Evolutionary conservation across 2,797 vertebrate species (phyloP).

Genomic region (Philypnodon macrostomus): DNA sequence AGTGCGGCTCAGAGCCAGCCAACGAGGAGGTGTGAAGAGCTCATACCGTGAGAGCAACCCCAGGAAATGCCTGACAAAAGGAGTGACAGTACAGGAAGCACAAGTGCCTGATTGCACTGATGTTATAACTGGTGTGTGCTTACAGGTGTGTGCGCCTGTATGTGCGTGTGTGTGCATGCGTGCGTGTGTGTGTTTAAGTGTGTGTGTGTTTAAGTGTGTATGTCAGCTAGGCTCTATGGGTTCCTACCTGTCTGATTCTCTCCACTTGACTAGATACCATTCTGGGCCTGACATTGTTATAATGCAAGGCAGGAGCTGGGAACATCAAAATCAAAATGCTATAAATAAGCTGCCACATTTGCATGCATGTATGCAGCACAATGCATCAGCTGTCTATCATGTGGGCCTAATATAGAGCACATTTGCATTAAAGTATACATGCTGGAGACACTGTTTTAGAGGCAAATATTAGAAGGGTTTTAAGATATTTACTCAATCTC

Average conservation of each 20-base stretch:
- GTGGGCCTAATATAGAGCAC: slow-evolving; percentile 18
- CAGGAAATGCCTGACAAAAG: slow-evolving; percentile 59
- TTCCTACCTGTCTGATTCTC: slow-evolving; percentile 50
- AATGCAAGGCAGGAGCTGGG: slow-evolving; percentile 28
- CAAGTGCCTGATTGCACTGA: slow-evolving; percentile 19
- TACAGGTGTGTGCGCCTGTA: not conserved
- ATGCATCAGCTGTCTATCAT: slow-evolving; percentile 4
- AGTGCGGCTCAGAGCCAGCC: slow-evolving; percentile 47
- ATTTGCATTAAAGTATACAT: slow-evolving; percentile 28
- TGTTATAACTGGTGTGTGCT: slow-evolving; percentile 5
- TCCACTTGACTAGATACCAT: slow-evolving; percentile 40
- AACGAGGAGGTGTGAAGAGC: slow-evolving; percentile 64
- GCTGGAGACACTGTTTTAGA: slow-evolving; percentile 10
- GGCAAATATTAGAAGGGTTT: slow-evolving; percentile 34
- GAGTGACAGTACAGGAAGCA: slow-evolving; percentile 54
- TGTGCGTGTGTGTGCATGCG: slow-evolving; percentile 4
- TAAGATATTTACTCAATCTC: too few species aligned
- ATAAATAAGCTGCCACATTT: slow-evolving; percentile 27
- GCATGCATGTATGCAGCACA: slow-evolving; percentile 3
- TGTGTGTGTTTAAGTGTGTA: slow-evolving; percentile 25
- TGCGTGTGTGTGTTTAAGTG: slow-evolving; percentile 4
- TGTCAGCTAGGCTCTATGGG: slow-evolving; percentile 27
- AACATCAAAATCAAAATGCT: slow-evolving; percentile 35
- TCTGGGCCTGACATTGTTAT: slow-evolving; percentile 36
- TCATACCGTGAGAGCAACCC: slow-evolving; percentile 58